phyloP scores from a whole-genome alignment of 2,888 invertebrate genomes.

The Sabatieria punctata region DNA sequence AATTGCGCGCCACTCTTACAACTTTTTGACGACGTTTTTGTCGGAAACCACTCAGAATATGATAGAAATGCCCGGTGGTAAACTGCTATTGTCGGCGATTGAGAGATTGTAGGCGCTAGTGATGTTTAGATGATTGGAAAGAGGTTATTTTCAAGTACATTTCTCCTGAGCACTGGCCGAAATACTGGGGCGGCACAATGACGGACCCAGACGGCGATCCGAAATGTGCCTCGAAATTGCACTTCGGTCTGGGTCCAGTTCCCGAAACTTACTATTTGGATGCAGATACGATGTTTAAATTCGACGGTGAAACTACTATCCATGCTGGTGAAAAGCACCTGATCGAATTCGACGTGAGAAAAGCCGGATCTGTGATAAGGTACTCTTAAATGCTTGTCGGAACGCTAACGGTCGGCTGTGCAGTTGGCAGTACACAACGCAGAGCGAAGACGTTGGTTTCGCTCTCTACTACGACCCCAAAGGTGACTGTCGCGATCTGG shows the following conservation, averaged over 20 bases:
- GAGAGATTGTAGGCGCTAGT: no score
- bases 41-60: constrained; percentile 22
- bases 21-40: constrained; percentile 26
- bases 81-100: no score
- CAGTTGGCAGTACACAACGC: constrained; percentile 29
- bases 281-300: constrained; percentile 20
- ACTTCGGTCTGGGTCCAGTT: constrained; percentile 26
- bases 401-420: constrained; percentile 3
- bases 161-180: constrained; percentile 26
- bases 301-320: constrained; percentile 27
- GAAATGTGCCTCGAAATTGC: constrained; percentile 6
- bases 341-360: constrained; percentile 21
- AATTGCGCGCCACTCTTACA: constrained; percentile 28
- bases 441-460: constrained; percentile 29
- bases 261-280: constrained; percentile 26
- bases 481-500: constrained; percentile 18
- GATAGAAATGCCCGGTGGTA: constrained; percentile 24
- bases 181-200: constrained; percentile 26
- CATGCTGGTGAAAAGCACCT: constrained; percentile 30
- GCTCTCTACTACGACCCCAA: constrained; percentile 23
- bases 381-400: not conserved
- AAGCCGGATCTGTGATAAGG: not conserved
- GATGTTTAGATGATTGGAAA: constrained; percentile 27
- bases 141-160: constrained; percentile 23
- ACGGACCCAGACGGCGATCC: constrained; percentile 20